These are phyloP conservation scores for Drosophila meridiana DNA, from an alignment of 2,888 invertebrate species.

Conservation along the genomic window DNA sequence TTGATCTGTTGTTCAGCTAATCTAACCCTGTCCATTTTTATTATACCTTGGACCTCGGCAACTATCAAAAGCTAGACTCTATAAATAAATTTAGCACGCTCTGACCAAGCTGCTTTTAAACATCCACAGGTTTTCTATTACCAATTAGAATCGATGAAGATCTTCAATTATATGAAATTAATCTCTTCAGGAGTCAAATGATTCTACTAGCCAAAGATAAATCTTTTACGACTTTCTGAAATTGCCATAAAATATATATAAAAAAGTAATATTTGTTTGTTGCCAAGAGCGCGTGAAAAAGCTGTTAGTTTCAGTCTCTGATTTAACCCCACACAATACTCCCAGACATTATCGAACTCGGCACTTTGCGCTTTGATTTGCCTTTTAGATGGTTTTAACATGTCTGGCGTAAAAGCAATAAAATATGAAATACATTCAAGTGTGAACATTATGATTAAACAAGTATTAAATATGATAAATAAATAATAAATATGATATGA, in stretches of 20 bases:
- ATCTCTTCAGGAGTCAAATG: not conserved
- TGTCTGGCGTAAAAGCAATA: not conserved
- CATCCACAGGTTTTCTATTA: not conserved
- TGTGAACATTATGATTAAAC: not conserved
- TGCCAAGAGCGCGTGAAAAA: not conserved
- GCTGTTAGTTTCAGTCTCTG: not conserved
- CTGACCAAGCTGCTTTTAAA: not conserved
- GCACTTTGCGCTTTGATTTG: not conserved
- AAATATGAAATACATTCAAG: not conserved
- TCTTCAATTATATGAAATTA: not conserved
- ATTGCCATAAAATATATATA: not conserved
- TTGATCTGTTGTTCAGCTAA: not conserved
- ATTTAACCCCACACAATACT: not conserved
- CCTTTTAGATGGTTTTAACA: not conserved
- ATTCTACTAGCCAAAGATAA: not conserved
- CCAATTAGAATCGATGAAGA: not conserved
- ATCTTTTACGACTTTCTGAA: not conserved
- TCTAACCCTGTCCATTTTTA: not conserved
- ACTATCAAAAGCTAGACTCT: not conserved
- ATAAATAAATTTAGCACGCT: not conserved
- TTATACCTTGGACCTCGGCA: not conserved
- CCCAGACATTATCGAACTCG: not conserved
- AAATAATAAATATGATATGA: no score
- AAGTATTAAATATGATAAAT: not conserved
- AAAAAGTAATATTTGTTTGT: not conserved